Conservation (phyloP, 2,797 vertebrate species). For the Miichthys miiuy region DNA sequence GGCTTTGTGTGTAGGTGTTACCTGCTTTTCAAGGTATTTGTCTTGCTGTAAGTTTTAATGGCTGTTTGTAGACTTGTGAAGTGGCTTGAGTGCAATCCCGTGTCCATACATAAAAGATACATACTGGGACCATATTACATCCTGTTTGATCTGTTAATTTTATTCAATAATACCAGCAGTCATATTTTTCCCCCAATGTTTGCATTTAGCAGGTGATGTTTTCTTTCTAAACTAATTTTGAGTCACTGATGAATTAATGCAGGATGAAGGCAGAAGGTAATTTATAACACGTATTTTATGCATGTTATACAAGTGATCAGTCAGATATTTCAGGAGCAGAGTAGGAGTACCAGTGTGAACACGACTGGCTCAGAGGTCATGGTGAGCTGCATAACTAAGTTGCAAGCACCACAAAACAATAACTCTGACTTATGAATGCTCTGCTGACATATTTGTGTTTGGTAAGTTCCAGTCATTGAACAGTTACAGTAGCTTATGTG, state of each 20-base stretch:
- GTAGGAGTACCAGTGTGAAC: neutral
- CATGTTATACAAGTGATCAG: neutral
- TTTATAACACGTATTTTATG: neutral
- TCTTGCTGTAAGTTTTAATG: slow-evolving; percentile 49
- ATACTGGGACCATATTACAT: neutral
- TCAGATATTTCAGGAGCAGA: slow-evolving; percentile 1
- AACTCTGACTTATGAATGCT: slow-evolving; percentile 5
- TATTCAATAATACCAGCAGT: neutral
- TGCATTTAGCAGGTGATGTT: neutral
- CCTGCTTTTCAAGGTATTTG: slow-evolving; percentile 42
- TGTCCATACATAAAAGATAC: slow-evolving; percentile 27
- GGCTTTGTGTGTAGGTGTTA: slow-evolving; percentile 62
- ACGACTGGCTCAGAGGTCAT: neutral
- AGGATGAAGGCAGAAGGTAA: too few species aligned
- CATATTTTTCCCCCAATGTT: neutral
- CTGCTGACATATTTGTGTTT: slow-evolving; percentile 11
- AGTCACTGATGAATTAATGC: neutral
- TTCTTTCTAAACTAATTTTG: neutral
- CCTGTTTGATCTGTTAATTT: neutral
- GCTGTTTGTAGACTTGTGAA: slow-evolving; percentile 45
- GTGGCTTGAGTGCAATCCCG: slow-evolving; percentile 36
- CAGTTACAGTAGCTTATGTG: neutral
- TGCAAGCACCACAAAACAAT: neutral
- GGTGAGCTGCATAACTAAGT: neutral
- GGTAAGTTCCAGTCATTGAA: neutral